Evolutionary conservation across 2,888 invertebrate genomes (phyloP), one percentile per base, ranked within the genome.

Genomic region (Watsonalla cultraria): DNA sequence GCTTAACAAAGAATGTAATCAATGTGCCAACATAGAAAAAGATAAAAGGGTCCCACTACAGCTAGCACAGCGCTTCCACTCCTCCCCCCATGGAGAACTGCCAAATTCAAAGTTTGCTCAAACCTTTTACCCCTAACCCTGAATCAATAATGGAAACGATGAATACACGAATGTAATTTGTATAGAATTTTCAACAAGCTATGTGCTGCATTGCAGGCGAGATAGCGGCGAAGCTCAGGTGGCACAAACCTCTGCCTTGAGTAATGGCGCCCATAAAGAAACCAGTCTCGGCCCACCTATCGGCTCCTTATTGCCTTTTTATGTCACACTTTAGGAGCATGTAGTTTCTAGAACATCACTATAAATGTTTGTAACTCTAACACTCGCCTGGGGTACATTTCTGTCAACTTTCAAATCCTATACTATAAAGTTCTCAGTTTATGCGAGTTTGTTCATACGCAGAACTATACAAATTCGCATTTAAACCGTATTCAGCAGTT

Each of bases 241-340:
- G 82, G 72, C 64, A 56, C 60, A 65, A 66, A 58, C 65, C 65
- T 60, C 61, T 61, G 57, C 58, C 59, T 64, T 77, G 76, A 78
- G 66, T 78, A 79, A 82, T 79, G 73, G 65, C 63, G 59, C 54
- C 71, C 64, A 80, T 80, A 80, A 80, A 76, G 70, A 73, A 73
- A 65, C 64, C 57, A 60, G 60, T 57, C 59, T 48, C 9, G 13
- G 37, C 64, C 59, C 48, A 67, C 65, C 60, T 64, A 67, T 71
- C 58, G 66, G 56, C 56, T 58, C 54, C 57, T 54, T 54, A 64
- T 63, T 65, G 57, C 47, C 60, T 66, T 67, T 69, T 64, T 63
- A 59, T 57, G 57, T 52, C 50, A 55, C 46, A 54, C 56, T 24
- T 51, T 58, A 52, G 42, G 54, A 52, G 47, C 49, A 50, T 52